phyloP scores from a whole-genome alignment of 2,113 vertebrate genomes.

The Falco punctatus region DNA sequence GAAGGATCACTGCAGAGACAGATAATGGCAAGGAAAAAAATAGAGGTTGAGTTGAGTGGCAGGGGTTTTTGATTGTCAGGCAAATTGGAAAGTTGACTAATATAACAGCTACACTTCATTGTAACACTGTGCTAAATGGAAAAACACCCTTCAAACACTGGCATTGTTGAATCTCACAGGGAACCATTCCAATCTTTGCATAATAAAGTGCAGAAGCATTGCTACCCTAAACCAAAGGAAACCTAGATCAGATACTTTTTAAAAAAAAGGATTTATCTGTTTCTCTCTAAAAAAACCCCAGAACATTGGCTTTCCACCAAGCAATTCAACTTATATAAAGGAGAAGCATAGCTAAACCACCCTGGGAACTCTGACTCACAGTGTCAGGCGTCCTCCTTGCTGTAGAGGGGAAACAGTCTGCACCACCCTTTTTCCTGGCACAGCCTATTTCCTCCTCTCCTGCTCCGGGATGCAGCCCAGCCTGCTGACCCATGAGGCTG shows the following conservation, averaged over 20 bases:
- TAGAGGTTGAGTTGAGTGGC: background rate
- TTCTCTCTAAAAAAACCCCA: background rate
- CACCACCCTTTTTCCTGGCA: constrained; percentile 66
- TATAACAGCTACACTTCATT: background rate
- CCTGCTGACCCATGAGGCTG: background rate
- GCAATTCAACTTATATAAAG: background rate
- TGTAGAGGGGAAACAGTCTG: constrained; percentile 33
- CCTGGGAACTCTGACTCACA: constrained; percentile 55
- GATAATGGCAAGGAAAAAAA: background rate
- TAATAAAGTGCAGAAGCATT: background rate
- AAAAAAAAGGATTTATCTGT: background rate
- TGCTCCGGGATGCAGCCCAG: background rate
- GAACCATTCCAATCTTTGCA: background rate
- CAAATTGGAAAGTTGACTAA: constrained; percentile 13
- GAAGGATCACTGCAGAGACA: background rate
- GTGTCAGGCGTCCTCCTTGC: background rate
- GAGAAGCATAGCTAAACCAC: background rate
- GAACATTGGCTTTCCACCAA: constrained; percentile 19
- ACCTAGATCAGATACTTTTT: background rate
- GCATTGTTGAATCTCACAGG: background rate
- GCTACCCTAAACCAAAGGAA: constrained; percentile 1
- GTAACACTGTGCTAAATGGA: background rate
- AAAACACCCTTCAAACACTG: background rate
- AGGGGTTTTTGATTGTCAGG: background rate
- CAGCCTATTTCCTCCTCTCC: constrained; percentile 14